phyloP scores from a whole-genome alignment of 2,113 vertebrate species.

The Mastomys coucha region DNA sequence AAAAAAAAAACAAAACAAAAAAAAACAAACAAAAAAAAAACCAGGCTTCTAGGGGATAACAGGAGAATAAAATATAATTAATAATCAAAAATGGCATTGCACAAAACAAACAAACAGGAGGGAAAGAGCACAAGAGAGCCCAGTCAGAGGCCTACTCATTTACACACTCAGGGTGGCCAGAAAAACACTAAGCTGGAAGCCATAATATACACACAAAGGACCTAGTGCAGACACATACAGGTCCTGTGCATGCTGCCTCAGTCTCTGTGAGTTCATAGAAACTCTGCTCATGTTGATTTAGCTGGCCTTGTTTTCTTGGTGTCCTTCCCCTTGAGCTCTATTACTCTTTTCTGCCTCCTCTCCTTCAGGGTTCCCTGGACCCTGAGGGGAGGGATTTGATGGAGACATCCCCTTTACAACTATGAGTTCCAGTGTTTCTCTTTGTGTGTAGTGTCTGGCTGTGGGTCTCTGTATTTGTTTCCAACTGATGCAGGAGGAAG shows the following conservation, averaged over 20 bases:
- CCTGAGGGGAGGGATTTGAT: background rate
- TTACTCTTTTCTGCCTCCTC: background rate
- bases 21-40: background rate
- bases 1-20: background rate
- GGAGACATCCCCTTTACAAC: background rate
- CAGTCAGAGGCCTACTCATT: background rate
- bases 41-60: background rate
- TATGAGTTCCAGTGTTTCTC: background rate
- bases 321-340: background rate
- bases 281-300: background rate
- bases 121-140: background rate
- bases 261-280: background rate
- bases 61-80: background rate
- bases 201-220: no score
- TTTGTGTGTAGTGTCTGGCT: no score
- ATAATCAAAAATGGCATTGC: background rate
- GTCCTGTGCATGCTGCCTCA: background rate
- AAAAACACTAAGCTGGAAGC: background rate
- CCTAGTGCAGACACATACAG: no score
- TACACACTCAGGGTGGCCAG: background rate
- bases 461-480: background rate
- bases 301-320: background rate
- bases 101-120: background rate
- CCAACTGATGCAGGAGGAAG: background rate
- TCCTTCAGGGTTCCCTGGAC: no score